Conservation (phyloP, 2,113 vertebrate species). For the Poicephalus gulielmi region DNA sequence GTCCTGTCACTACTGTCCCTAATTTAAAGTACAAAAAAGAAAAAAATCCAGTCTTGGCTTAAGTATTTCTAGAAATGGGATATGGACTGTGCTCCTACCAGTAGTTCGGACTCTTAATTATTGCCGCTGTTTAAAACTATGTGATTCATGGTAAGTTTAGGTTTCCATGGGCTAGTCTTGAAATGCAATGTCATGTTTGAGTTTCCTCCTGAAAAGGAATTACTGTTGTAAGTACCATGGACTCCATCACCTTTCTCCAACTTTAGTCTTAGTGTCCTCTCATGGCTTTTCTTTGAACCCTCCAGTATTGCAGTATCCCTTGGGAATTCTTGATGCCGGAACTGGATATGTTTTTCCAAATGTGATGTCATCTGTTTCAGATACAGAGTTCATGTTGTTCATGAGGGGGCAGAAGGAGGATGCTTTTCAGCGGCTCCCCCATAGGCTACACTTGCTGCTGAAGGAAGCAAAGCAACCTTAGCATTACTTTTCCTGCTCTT, state of each 20-base stretch:
- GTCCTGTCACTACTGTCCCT: too few relatives aligned
- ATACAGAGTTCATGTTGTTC: not conserved
- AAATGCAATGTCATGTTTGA: not conserved
- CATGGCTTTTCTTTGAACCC: not conserved
- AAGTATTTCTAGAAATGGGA: not conserved
- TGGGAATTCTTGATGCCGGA: not conserved
- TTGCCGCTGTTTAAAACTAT: not conserved
- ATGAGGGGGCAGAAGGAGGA: not conserved
- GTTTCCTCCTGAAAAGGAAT: not conserved
- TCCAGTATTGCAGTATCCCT: not conserved
- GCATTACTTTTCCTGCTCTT: not conserved
- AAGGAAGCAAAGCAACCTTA: not conserved
- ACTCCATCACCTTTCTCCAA: not conserved
- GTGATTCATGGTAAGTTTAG: not conserved
- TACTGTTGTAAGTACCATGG: not conserved
- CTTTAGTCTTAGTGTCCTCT: not conserved
- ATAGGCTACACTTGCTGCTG: fast-evolving
- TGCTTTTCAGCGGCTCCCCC: not conserved
- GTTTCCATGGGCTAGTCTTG: not conserved
- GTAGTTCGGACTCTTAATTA: not conserved
- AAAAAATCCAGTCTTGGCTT: not conserved
- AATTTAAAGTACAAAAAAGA: not conserved
- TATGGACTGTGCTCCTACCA: not conserved
- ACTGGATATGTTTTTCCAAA: not conserved
- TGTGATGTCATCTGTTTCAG: not conserved